These are phyloP conservation scores for Ormyrus nitidulus DNA, from an alignment of 2,888 invertebrate genomes.

Conservation along the genomic window DNA sequence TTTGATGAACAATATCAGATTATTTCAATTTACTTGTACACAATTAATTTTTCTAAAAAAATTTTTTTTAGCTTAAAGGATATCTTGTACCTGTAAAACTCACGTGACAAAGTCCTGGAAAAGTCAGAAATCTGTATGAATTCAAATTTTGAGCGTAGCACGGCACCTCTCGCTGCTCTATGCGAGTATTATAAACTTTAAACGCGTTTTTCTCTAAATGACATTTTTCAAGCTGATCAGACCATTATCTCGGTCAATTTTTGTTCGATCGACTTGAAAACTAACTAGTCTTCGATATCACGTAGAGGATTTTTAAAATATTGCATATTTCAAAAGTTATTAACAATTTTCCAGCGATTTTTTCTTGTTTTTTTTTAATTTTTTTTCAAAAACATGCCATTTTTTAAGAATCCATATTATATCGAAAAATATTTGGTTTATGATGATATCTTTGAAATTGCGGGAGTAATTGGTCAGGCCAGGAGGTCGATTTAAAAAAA, in stretches of 20 bases:
- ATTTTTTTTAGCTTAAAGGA: not conserved
- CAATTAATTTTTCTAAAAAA: too few relatives aligned
- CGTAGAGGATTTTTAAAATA: not conserved
- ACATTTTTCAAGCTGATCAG: not conserved
- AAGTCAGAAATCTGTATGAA: not conserved
- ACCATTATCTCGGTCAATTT: not conserved
- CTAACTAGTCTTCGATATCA: not conserved
- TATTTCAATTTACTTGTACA: too few relatives aligned
- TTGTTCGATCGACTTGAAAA: constrained; percentile 1
- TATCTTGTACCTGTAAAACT: not conserved
- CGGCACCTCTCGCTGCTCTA: not conserved
- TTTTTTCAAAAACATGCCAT: too few relatives aligned
- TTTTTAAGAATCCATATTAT: too few relatives aligned
- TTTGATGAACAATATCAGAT: too few relatives aligned
- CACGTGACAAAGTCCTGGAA: not conserved
- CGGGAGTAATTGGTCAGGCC: not conserved
- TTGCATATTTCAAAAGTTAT: not conserved
- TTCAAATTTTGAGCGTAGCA: constrained; percentile 1
- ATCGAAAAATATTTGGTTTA: not conserved
- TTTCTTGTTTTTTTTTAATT: too few relatives aligned
- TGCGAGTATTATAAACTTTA: not conserved
- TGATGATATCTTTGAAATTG: too few relatives aligned
- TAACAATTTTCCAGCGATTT: too few relatives aligned
- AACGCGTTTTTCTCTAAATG: not conserved
- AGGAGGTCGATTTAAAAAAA: not conserved